Percentiles rank a stretch among this genome's conserved stretches.
Evolutionary conservation across 2,888 invertebrate species (phyloP).

Genomic region (Rotaria socialis): DNA sequence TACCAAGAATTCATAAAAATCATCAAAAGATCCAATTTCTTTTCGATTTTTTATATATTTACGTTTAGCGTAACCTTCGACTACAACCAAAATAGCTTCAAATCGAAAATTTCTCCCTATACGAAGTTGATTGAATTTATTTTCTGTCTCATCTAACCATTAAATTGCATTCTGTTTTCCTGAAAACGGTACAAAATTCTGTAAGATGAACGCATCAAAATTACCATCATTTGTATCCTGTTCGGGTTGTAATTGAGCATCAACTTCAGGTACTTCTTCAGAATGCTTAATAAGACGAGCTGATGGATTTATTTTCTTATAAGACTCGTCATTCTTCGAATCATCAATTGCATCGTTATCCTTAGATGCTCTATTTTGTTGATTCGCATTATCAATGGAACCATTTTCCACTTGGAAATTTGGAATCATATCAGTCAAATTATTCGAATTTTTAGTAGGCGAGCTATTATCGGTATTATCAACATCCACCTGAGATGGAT

Average conservation of each 20-base stretch:
- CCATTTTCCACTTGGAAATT: too few species aligned
- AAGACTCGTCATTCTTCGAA: too few species aligned
- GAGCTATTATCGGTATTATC: too few species aligned
- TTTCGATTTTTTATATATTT: not conserved
- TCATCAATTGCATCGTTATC: too few species aligned
- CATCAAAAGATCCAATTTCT: not conserved
- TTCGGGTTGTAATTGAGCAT: not conserved
- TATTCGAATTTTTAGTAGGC: too few species aligned
- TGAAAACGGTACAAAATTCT: not conserved
- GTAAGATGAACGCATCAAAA: not conserved
- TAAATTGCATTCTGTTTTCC: not conserved
- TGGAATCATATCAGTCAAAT: too few species aligned
- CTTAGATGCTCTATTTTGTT: too few species aligned
- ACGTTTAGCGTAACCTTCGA: not conserved
- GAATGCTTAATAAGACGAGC: too few species aligned
- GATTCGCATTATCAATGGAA: too few species aligned
- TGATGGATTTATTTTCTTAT: too few species aligned
- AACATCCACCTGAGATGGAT: too few species aligned
- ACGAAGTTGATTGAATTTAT: not conserved
- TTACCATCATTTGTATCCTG: not conserved
- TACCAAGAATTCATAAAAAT: not conserved
- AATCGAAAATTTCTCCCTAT: not conserved
- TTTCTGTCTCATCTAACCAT: not conserved
- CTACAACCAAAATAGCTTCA: not conserved
- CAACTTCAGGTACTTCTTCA: too few species aligned